Evolutionary conservation across 2,888 invertebrate genomes (phyloP), one percentile per base, ranked within the genome.

Genomic region (Microctonus brassicae): DNA sequence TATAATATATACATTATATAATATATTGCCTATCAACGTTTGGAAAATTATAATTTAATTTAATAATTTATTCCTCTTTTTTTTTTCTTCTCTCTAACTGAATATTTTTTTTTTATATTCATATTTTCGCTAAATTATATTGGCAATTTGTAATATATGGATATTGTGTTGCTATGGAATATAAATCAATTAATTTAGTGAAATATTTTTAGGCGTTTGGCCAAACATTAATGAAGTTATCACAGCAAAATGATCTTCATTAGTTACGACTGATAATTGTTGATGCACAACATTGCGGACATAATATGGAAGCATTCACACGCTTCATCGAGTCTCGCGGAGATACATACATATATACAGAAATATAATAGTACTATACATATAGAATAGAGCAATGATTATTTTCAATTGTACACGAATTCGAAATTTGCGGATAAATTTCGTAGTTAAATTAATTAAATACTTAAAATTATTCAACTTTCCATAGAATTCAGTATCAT

Each of bases 181-280:
- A 36, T 20, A 34, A 36, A 39, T 22, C 36, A 36, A 61, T 61
- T 6, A 17, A 34, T 24, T 36, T 6, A 36, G 24, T 1, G 17
- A 9, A 33, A 61, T 11, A 61, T 61, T 61, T 22, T 61, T 22
- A 17, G 20, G 61, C 39, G 34, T 60, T 20, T 24, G 22, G 33
- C 33, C 22, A 36, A 36, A 36, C 13, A 11, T 6, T 61, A 36
- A 34, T 58, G 9, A 26, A 34, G 24, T 39, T 62, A 62, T 62
- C 22, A 24, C 24, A 62, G 13, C 39, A 24, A 22, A 62, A 22
- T 29, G 39, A 69, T 69, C 69, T 63, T 62, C 55, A 69, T 69
- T 69, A 69, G 53, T 39, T 63, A 55, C 63, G 26, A 62, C 26
- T 61, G 61, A 47, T 55, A 63, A 69, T 69, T 69, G 55, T 29